phyloP scores from a whole-genome alignment of 2,888 invertebrate genomes.

The Tromatobia lineatoria region DNA sequence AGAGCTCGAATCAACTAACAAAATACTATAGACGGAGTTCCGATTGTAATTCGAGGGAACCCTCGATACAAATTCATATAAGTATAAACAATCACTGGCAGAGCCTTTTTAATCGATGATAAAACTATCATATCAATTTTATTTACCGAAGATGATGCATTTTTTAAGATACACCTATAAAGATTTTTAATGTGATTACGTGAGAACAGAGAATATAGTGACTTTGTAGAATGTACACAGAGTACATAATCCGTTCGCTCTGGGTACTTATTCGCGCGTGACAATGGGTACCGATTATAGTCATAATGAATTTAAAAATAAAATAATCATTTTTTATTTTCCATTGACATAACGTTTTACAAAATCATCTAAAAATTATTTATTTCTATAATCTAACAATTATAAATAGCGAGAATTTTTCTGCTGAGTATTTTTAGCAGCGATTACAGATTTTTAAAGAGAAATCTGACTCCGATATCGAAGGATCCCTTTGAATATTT shows the following conservation, averaged over 20 bases:
- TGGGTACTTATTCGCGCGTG: neutral
- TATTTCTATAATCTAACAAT: neutral
- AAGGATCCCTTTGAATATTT: neutral
- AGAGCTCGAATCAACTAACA: slow-evolving; percentile 62
- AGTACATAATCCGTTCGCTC: slow-evolving; percentile 7
- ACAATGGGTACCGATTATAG: too few species aligned
- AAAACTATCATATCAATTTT: slow-evolving; percentile 67
- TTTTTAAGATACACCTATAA: slow-evolving; percentile 24
- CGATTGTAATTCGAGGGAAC: slow-evolving; percentile 64
- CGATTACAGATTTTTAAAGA: neutral
- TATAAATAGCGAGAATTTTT: neutral
- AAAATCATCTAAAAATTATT: neutral
- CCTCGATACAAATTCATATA: slow-evolving; percentile 45
- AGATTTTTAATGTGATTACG: slow-evolving; percentile 34
- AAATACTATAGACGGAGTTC: slow-evolving; percentile 37
- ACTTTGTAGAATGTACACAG: neutral
- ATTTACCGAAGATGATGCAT: slow-evolving; percentile 51
- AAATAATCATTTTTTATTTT: neutral
- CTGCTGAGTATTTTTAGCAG: neutral
- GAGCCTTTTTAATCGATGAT: slow-evolving; percentile 58
- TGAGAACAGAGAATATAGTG: slow-evolving; percentile 1
- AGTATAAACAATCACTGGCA: slow-evolving; percentile 55
- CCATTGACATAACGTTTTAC: neutral
- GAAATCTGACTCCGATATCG: neutral
- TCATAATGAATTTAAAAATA: neutral